Base-by-base conservation (phyloP, 2,888 invertebrate species). In the Spodoptera exigua region DNA sequence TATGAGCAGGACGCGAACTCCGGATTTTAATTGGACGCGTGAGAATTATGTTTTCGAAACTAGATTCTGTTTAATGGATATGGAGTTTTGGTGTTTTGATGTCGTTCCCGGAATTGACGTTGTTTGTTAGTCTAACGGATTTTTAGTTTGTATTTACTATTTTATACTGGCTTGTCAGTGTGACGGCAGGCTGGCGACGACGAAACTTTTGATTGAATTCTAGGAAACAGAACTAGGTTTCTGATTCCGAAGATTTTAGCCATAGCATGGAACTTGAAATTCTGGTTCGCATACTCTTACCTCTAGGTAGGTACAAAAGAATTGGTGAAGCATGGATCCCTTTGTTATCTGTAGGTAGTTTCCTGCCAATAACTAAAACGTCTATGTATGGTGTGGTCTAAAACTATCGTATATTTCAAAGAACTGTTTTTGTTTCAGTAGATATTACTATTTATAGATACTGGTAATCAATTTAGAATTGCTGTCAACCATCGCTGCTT, bases 1-100 rank as follows among this genome's bases (percentile, higher is more conserved):
- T 78, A 55, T 16, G 68, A 61, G 56, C 44, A 48, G 40, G 60
- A 68, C 64, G 59, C 46, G 53, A 76, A 60, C 61, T 46, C 60
- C 13, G 32, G 52, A 27, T 5, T 65, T 75, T 74, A 76, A 76
- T 76, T 66, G 75, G 57, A 65, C 17, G 55, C 48, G 71, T 71
- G 62, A 70, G 68, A 74, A 61, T 68, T 48, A 61, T 58, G 35
- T 51, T 37, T 43, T 53, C 16, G 39, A 37, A 64, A 60, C 43
- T 61, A 48, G 55, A 66, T 61, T 51, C 54, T 51, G 57, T 70
- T 66, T 69, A 54, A 63, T 75, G 54, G 48, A 45, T 69, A 59
- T 67, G 55, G 37, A 37, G 35, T 69, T 73, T 60, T 13, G 49
- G 60, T 67, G 60, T 73, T 59, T 40, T 41, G 60, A 47, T 45